Percentiles rank a stretch among this genome's conserved stretches.
These are phyloP conservation scores for Ophion costatus DNA, from an alignment of 2,888 invertebrate genomes.

Conservation along the genomic window DNA sequence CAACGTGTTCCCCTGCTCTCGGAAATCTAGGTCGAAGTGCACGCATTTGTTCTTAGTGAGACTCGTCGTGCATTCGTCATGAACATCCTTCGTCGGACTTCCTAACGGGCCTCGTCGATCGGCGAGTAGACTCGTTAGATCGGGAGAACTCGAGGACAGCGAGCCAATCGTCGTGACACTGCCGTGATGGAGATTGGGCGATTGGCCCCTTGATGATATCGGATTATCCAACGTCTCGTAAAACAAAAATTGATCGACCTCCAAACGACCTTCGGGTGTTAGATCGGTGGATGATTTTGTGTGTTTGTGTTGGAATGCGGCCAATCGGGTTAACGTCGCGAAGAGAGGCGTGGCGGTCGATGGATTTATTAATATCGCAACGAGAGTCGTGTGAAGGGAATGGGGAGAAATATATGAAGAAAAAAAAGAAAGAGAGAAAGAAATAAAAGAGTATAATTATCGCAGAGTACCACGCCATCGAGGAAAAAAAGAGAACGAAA, in stretches of 20 bases:
- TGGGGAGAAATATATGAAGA: conserved; percentile 41
- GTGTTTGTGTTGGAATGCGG: conserved; percentile 3
- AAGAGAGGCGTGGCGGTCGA: background rate
- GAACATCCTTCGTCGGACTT: background rate
- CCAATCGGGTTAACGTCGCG: background rate
- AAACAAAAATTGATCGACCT: conserved; percentile 42
- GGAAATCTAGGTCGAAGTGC: conserved; percentile 27
- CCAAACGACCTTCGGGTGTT: conserved; percentile 15
- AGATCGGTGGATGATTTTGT: conserved; percentile 3
- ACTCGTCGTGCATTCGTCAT: background rate
- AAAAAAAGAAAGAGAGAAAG: conserved; percentile 58
- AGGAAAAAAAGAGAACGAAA: conserved; percentile 15
- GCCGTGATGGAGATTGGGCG: conserved; percentile 1
- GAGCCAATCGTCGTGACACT: background rate
- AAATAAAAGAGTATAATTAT: conserved; percentile 56
- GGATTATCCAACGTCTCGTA: conserved; percentile 51
- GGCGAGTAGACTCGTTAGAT: conserved; percentile 22
- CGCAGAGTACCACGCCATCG: conserved; percentile 59
- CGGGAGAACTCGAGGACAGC: conserved; percentile 49
- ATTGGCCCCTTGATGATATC: conserved; percentile 7
- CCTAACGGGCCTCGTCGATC: background rate
- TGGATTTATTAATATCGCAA: conserved; percentile 16
- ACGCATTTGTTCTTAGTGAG: background rate
- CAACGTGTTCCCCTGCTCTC: conserved; percentile 47
- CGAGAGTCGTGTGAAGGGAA: conserved; percentile 33